Evolutionary conservation across 2,888 invertebrate species (phyloP).

Genomic region (Bursaphelenchus okinawaensis): DNA sequence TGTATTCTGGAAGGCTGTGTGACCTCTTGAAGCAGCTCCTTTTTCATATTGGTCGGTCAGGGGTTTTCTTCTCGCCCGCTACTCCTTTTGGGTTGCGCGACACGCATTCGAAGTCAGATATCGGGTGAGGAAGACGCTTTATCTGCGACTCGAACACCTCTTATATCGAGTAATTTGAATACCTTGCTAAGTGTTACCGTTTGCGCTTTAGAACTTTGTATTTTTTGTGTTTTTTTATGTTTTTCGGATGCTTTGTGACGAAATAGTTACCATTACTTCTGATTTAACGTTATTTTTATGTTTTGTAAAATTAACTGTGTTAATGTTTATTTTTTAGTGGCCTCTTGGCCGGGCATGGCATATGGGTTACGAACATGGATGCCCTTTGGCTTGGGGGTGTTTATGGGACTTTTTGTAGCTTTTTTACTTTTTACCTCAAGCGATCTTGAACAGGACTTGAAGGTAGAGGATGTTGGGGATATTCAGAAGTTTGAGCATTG

Average conservation of each 20-base stretch:
- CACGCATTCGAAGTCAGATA: neutral
- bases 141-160: too few relatives aligned
- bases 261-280: too few relatives aligned
- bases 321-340: neutral
- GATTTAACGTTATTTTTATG: too few relatives aligned
- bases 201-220: too few relatives aligned
- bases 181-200: too few relatives aligned
- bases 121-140: too few relatives aligned
- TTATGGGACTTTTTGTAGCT: constrained; percentile 1
- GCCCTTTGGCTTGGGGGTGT: constrained; percentile 6
- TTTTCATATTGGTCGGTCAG: neutral
- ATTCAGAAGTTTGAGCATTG: constrained; percentile 9
- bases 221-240: neutral
- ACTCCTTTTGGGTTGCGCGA: neutral
- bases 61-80: neutral
- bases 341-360: neutral
- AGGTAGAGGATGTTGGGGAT: neutral
- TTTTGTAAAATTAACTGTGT: too few relatives aligned
- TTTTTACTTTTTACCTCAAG: neutral
- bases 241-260: too few relatives aligned
- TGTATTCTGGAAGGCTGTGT: neutral
- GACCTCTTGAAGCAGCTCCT: neutral
- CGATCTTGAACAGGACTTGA: neutral
- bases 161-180: too few relatives aligned
- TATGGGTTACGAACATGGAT: constrained; percentile 2